These are phyloP conservation scores for Calosoma granatense DNA, from an alignment of 1,140 invertebrate genomes.

Conservation along the genomic window DNA sequence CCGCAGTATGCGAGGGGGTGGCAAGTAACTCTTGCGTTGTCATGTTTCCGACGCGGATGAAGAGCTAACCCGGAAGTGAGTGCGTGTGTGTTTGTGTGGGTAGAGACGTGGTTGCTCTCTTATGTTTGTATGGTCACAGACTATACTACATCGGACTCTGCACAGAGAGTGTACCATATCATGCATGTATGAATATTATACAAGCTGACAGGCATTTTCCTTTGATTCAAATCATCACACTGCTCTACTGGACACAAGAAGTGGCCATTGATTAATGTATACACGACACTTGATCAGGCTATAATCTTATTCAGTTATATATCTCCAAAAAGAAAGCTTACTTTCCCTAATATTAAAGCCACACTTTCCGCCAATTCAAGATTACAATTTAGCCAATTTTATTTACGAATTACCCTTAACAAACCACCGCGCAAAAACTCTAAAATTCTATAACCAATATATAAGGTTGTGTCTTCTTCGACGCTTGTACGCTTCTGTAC, in stretches of 20 bases:
- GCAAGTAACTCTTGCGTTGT: conserved; percentile 6
- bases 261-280: neutral
- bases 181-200: neutral
- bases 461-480: neutral
- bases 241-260: neutral
- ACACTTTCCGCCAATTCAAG: too few relatives aligned
- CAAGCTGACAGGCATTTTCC: neutral
- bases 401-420: neutral
- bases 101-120: too few relatives aligned
- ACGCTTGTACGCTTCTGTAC: neutral
- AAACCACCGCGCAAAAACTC: neutral
- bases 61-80: conserved; percentile 6
- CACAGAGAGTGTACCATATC: neutral
- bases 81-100: neutral
- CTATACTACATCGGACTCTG: neutral
- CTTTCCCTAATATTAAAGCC: too few relatives aligned
- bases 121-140: too few relatives aligned
- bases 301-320: too few relatives aligned
- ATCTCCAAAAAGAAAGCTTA: too few relatives aligned
- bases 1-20: neutral
- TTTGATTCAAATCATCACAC: neutral
- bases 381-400: neutral
- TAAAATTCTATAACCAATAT: neutral
- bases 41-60: conserved; percentile 8
- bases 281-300: too few relatives aligned